Conservation (phyloP, 2,888 invertebrate genomes). For the Bellardia bayeri region DNA sequence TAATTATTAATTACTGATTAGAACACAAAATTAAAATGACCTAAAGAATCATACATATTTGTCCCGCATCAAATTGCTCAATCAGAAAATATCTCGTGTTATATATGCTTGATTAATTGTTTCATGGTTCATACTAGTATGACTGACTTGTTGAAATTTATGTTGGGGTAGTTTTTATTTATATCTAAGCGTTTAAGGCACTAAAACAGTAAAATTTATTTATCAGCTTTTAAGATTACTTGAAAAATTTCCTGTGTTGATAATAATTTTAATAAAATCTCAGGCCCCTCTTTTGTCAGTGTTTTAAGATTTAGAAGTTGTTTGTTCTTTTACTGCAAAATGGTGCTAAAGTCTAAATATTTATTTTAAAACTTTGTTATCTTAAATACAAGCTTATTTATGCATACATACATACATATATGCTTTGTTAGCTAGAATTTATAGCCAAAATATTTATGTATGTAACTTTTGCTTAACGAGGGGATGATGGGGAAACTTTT, state of each 20-base stretch:
- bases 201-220: not conserved
- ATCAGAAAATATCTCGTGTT: constrained; percentile 6
- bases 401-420: too few species aligned
- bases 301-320: too few species aligned
- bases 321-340: too few species aligned
- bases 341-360: not conserved
- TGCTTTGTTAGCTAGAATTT: not conserved
- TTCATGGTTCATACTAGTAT: not conserved
- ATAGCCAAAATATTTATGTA: constrained; percentile 26
- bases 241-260: too few species aligned
- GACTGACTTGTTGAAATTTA: constrained; percentile 20
- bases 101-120: not conserved
- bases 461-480: not conserved
- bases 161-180: constrained; percentile 15
- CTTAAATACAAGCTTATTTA: too few species aligned
- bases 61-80: not conserved
- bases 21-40: not conserved
- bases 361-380: not conserved
- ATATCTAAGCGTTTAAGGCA: too few species aligned
- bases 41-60: not conserved
- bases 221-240: not conserved
- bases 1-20: not conserved
- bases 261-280: too few species aligned
- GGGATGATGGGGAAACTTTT: too few species aligned
- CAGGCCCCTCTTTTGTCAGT: too few species aligned